Evolutionary conservation across 2,888 invertebrate genomes (phyloP).

Genomic region (Tenthredo scrophulariae): DNA sequence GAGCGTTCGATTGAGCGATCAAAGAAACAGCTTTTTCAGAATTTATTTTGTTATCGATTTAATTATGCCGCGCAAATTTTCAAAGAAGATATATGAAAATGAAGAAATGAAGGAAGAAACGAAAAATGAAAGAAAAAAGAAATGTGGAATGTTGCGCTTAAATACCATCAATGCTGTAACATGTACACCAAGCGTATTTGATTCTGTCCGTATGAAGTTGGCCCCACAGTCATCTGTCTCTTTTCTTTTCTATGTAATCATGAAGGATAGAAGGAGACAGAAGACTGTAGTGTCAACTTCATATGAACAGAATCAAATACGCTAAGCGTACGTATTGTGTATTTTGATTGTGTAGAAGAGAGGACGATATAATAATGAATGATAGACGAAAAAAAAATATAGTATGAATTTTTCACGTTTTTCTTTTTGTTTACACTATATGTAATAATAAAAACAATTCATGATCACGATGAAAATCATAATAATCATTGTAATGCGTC

Average conservation of each 20-base stretch:
- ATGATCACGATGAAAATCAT: not conserved
- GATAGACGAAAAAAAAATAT: not conserved
- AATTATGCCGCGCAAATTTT: not conserved
- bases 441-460: not conserved
- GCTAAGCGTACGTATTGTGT: not conserved
- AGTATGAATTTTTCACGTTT: not conserved
- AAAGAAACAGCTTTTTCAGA: not conserved
- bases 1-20: not conserved
- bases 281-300: no score
- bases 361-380: not conserved
- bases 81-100: not conserved
- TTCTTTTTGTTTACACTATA: not conserved
- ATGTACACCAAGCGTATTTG: no score
- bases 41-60: not conserved
- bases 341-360: not conserved
- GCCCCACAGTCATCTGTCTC: no score
- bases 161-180: not conserved
- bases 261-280: no score
- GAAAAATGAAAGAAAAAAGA: not conserved
- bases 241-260: no score
- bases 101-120: not conserved
- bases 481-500: not conserved
- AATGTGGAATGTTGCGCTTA: slow-evolving; percentile 17
- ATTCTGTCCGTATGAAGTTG: no score
- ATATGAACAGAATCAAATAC: no score